Evolutionary conservation across 2,797 vertebrate species (phyloP), one percentile per base, ranked within the genome.

Genomic region (Artibeus jamaicensis): DNA sequence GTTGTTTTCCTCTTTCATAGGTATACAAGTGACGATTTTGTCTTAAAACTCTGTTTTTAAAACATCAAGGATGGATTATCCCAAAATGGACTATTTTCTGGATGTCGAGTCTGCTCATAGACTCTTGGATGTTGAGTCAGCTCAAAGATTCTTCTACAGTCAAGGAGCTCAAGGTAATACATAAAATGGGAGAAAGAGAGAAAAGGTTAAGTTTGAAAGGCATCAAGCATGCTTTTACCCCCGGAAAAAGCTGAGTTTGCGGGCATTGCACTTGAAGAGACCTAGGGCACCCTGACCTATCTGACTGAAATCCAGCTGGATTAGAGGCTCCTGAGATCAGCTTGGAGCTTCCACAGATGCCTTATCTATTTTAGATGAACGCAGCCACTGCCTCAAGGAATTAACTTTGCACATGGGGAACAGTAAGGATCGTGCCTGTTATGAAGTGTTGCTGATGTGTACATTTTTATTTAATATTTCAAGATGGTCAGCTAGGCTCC

Each of bases 111-210:
- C 98, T 97, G 98, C 98, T 97, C 98, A 99, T 19, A 98, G 98
- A 93, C 98, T 99, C 94, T 82, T 99, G 98, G 99, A 99, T 96
- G 98, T 99, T 0, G 99, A 99, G 89, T 98, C 98, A 14, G 98
- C 98, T 96, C 98, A 99, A 46, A 98, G 98, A 93, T 98, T 99
- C 95, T 98, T 99, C 97, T 99, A 99, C 95, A 99, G 98, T 86
- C 99, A 99, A 98, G 99, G 99, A 97, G 99, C 99, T 94, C 99
- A 99, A 99, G 99, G 99, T 99, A 99, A 98, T 95, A 88, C 90
- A 95, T 94, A 89, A 91, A 96, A 86, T 26, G 19, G 70, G 67
- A 81, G 37, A 34, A 37, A 67, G 62, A 78, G 77, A 73, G 42
- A 86, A 96, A 77, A 46, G 14, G 29, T 6, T 59, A 22, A 6